phyloP scores from a whole-genome alignment of 1,140 invertebrate genomes.

The Bombus sibiricus region DNA sequence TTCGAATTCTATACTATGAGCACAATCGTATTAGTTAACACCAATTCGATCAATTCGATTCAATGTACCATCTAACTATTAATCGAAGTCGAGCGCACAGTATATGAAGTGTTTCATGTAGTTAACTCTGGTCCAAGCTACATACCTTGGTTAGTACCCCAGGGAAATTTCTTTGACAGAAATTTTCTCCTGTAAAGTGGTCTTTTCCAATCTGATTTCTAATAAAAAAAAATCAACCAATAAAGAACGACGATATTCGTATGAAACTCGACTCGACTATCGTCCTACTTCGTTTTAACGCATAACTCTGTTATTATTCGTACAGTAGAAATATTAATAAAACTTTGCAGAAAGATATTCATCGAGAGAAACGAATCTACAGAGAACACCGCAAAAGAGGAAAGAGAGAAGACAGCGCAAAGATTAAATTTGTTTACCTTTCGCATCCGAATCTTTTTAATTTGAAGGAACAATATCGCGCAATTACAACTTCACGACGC shows the following conservation, averaged over 20 bases:
- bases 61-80: background rate
- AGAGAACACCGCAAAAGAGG: background rate
- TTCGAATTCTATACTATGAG: background rate
- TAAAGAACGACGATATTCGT: no score
- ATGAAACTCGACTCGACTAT: background rate
- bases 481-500: background rate
- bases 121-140: conserved; percentile 22
- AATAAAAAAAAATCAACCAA: background rate
- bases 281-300: background rate
- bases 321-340: no score
- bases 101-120: background rate
- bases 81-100: background rate
- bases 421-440: background rate
- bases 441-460: background rate
- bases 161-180: conserved; percentile 46
- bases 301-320: no score
- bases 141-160: background rate
- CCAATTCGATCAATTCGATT: background rate
- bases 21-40: background rate
- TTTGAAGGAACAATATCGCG: background rate
- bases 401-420: background rate
- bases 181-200: conserved; percentile 15
- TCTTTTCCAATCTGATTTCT: background rate
- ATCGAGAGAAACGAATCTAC: background rate
- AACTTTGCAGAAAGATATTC: no score